Evolutionary conservation across 1,140 invertebrate species (phyloP).

Genomic region (Brachionus rotundiformis): DNA sequence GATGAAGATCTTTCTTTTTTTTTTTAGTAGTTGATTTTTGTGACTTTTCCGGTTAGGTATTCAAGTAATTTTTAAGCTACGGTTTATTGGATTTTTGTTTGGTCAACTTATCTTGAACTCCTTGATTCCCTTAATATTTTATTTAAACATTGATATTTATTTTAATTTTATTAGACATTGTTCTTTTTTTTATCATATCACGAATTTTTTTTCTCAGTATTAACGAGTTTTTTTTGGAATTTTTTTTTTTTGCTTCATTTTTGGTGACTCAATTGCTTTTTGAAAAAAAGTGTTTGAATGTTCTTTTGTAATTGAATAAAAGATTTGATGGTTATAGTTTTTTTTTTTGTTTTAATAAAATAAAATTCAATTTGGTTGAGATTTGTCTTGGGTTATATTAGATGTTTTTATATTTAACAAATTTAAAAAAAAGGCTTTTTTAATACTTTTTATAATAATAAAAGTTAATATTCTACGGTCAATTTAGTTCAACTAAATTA

Average conservation of each 20-base stretch:
- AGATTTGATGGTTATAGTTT: background rate
- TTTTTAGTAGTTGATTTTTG: slow-evolving; percentile 37
- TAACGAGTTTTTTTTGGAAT: background rate
- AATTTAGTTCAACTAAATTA: background rate
- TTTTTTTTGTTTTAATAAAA: background rate
- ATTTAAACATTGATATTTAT: background rate
- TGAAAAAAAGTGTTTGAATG: background rate
- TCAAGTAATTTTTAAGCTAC: slow-evolving; percentile 12
- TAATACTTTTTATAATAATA: background rate
- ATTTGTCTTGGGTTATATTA: too few species aligned
- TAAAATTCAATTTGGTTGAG: too few species aligned
- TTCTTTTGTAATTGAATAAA: slow-evolving; percentile 26
- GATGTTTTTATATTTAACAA: background rate
- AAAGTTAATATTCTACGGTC: background rate
- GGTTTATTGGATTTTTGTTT: background rate
- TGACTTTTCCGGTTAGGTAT: slow-evolving; percentile 27
- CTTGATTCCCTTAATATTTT: background rate
- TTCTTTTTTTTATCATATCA: background rate
- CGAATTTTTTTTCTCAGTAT: background rate
- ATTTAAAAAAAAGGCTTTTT: too few species aligned
- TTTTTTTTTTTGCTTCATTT: background rate
- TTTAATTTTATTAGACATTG: slow-evolving; percentile 8
- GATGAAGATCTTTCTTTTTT: background rate
- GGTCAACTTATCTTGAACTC: background rate
- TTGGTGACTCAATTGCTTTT: slow-evolving; percentile 29